A percentile compares a stretch with the other conserved stretches of the same genome.
Evolutionary conservation across 2,888 invertebrate genomes (phyloP).

Genomic region (Uloborus plumipes): DNA sequence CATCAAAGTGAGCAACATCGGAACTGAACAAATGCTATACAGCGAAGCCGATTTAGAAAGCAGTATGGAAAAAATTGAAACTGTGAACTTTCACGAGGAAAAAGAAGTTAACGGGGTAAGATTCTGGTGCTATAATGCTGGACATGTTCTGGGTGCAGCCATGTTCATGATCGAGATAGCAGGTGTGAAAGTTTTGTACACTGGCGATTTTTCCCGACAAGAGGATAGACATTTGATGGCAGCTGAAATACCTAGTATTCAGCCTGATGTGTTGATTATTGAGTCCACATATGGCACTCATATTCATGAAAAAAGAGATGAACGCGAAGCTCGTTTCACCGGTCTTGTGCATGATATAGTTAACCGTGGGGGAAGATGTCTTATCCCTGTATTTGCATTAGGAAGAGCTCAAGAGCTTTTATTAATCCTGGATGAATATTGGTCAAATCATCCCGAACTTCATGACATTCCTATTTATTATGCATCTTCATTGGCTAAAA

Average conservation of each 20-base stretch:
- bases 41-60: conserved; percentile 96
- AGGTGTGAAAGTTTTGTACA: conserved; percentile 93
- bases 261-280: conserved; percentile 96
- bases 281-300: conserved; percentile 99
- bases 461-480: conserved; percentile 99
- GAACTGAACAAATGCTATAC: conserved; percentile 96
- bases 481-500: conserved; percentile 98
- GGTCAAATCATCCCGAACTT: conserved; percentile 96
- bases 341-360: conserved; percentile 95
- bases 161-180: conserved; percentile 99
- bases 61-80: conserved; percentile 99
- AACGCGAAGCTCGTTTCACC: conserved; percentile 94
- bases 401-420: conserved; percentile 97
- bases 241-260: conserved; percentile 96
- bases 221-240: conserved; percentile 99
- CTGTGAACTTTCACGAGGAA: conserved; percentile 97
- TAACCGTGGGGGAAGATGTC: conserved; percentile 93
- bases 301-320: conserved; percentile 98
- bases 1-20: conserved; percentile 98
- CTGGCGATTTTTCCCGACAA: conserved; percentile 98
- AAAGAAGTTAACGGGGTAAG: conserved; percentile 92
- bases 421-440: conserved; percentile 95
- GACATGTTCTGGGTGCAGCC: conserved; percentile 98
- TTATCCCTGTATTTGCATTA: conserved; percentile 98
- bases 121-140: conserved; percentile 99